These are phyloP conservation scores for Onychostruthus taczanowskii DNA, from an alignment of 2,113 vertebrate genomes.

Conservation along the genomic window DNA sequence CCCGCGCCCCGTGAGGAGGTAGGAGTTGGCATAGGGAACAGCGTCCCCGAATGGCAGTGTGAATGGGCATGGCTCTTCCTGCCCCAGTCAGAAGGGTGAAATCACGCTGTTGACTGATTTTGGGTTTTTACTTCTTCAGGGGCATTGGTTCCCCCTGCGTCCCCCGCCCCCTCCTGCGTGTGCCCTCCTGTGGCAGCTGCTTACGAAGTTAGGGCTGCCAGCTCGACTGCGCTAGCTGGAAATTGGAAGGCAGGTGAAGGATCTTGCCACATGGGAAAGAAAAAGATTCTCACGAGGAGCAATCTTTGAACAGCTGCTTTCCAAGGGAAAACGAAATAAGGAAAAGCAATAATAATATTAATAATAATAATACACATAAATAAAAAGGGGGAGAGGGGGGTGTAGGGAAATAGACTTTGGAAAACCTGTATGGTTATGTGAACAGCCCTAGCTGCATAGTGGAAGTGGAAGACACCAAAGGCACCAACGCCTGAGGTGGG, in stretches of 20 bases:
- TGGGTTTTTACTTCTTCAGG: neutral
- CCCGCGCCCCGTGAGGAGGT: neutral
- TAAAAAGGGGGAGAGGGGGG: fast-evolving
- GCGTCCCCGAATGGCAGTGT: neutral
- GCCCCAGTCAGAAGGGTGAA: neutral
- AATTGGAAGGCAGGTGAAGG: neutral
- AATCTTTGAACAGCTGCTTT: neutral
- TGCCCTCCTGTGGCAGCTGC: neutral
- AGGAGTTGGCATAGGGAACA: neutral
- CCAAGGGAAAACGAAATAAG: neutral
- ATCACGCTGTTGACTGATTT: neutral
- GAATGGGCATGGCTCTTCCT: neutral
- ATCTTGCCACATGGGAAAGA: neutral
- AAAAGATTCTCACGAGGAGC: neutral
- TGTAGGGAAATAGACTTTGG: neutral
- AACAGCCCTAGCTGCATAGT: neutral
- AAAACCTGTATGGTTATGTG: neutral
- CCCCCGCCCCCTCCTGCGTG: neutral
- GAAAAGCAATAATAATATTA: too few relatives aligned
- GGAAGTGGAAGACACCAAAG: neutral
- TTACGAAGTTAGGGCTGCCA: neutral
- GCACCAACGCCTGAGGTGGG: neutral
- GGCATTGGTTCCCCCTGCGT: neutral
- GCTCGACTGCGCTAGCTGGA: neutral
- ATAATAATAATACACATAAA: too few relatives aligned